phyloP scores from a whole-genome alignment of 2,888 invertebrate genomes.

The Perdita meconis region DNA sequence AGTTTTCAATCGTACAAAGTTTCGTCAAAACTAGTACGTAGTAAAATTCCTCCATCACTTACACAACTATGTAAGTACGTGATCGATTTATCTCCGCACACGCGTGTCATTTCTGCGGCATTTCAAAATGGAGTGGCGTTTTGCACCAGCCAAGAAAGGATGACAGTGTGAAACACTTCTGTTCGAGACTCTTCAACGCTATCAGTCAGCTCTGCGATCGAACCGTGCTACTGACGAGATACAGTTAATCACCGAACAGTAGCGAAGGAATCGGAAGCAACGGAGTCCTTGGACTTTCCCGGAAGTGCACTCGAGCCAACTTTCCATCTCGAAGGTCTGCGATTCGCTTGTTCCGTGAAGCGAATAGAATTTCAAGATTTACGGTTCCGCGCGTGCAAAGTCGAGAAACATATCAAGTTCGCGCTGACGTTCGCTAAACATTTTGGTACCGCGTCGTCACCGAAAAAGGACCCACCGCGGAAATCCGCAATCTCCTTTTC shows the following conservation, averaged over 20 bases:
- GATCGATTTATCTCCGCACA: too few species aligned
- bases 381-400: neutral
- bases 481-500: neutral
- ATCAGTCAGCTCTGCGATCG: neutral
- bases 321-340: neutral
- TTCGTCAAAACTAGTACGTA: too few species aligned
- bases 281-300: neutral
- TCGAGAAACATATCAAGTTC: neutral
- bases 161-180: neutral
- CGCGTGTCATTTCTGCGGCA: too few species aligned
- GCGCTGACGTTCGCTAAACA: slow-evolving; percentile 34
- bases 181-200: neutral
- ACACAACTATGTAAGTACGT: too few species aligned
- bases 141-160: neutral
- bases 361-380: slow-evolving; percentile 8
- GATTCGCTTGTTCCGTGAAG: neutral
- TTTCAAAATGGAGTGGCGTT: neutral
- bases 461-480: neutral
- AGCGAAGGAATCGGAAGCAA: neutral
- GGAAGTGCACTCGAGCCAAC: neutral
- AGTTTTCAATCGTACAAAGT: neutral
- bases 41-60: too few species aligned
- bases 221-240: neutral
- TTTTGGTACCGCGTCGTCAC: neutral
- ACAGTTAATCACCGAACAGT: slow-evolving; percentile 4